These are phyloP conservation scores for Ammodytes marinus DNA, from an alignment of 2,113 vertebrate genomes.

Conservation along the genomic window DNA sequence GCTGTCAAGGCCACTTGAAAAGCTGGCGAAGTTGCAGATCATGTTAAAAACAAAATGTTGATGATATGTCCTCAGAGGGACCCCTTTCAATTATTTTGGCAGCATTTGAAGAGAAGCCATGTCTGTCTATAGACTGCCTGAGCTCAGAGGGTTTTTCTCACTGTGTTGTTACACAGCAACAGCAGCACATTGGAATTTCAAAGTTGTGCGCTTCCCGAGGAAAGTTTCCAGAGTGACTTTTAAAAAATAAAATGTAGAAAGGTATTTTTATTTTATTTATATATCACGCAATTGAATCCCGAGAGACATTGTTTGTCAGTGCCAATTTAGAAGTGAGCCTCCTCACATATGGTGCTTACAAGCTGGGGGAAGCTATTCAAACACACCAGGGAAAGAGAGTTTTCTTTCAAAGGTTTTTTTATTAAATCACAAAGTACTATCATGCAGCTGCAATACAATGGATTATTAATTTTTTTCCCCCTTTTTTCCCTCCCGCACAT, in stretches of 20 bases:
- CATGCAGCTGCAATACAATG: too few relatives aligned
- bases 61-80: conserved; percentile 68
- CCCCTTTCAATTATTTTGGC: conserved; percentile 75
- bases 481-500: too few relatives aligned
- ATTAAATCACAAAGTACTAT: too few relatives aligned
- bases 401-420: too few relatives aligned
- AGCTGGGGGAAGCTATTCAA: conserved; percentile 23
- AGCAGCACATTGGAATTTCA: conserved; percentile 69
- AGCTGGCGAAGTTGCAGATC: conserved; percentile 52
- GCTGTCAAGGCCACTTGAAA: conserved; percentile 68
- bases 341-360: conserved; percentile 35
- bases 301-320: conserved; percentile 58
- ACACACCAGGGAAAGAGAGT: conserved; percentile 6
- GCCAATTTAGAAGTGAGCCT: conserved; percentile 53
- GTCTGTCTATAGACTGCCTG: conserved; percentile 42
- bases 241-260: conserved; percentile 44
- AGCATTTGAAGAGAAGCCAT: conserved; percentile 54
- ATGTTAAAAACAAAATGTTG: conserved; percentile 59
- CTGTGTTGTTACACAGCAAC: conserved; percentile 43
- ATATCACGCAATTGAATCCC: conserved; percentile 41
- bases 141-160: conserved; percentile 48
- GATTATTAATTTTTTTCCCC: too few relatives aligned
- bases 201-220: conserved; percentile 60
- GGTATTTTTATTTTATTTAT: conserved; percentile 28
- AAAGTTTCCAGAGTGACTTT: conserved; percentile 71